phyloP scores from a whole-genome alignment of 2,888 invertebrate genomes.

The Onthophagus sagittarius region DNA sequence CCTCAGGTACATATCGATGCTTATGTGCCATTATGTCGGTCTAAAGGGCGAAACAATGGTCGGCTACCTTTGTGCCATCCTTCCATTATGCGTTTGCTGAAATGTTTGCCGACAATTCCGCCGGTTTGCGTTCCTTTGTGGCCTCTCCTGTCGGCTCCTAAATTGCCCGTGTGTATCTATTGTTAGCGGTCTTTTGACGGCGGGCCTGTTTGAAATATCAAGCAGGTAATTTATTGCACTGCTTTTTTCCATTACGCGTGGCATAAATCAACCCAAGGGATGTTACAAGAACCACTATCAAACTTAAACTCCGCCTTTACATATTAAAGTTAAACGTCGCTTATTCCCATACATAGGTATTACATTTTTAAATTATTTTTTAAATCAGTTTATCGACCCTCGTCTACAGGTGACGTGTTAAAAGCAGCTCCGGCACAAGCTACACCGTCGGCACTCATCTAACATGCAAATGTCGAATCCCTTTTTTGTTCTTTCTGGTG shows the following conservation, averaged over 20 bases:
- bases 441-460: slow-evolving; percentile 26
- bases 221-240: background rate
- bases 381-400: slow-evolving; percentile 21
- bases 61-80: slow-evolving; percentile 9
- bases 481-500: slow-evolving; percentile 27
- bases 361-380: background rate
- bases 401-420: slow-evolving; percentile 30
- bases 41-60: slow-evolving; percentile 3
- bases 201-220: background rate
- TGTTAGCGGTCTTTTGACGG: background rate
- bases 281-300: background rate
- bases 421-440: slow-evolving; percentile 28
- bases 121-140: background rate
- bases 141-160: background rate
- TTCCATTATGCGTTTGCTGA: slow-evolving; percentile 8
- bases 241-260: background rate
- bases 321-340: background rate
- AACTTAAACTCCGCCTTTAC: background rate
- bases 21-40: background rate
- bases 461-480: slow-evolving; percentile 33
- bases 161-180: background rate
- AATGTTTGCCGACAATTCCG: slow-evolving; percentile 11
- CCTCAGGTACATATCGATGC: slow-evolving; percentile 1
- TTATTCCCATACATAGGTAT: too few relatives aligned
- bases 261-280: background rate